Evolutionary conservation across 2,888 invertebrate genomes (phyloP), one percentile per base, ranked within the genome.

Genomic region (Scaptomyza cyrtandrae): DNA sequence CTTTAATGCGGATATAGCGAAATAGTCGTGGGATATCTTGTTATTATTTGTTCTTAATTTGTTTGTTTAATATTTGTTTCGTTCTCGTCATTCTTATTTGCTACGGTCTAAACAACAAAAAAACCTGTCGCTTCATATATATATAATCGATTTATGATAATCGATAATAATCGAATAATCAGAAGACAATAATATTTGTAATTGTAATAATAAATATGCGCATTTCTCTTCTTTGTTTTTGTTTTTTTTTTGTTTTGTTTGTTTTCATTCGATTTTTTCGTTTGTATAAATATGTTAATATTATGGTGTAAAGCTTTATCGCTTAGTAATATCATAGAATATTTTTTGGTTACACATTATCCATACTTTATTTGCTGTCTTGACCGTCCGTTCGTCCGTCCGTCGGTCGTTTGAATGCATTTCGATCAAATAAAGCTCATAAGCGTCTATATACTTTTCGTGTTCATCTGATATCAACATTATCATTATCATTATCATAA

Each of bases 371-470:
- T 85, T 78, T 75, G 78, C 55, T 74, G 62, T 61, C 71, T 59
- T 66, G 60, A 49, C 61, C 5, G 24, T 60, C 57, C 53, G 24
- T 60, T 54, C 53, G n/a, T 1, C 5, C 71, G 62, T 66, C 60
- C 19, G 19, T 60, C 57, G 53, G 13, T 57, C 14, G 39, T 41
- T 41, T 41, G 13, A 14, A 83, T 80, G 86, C 88, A 75, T 86
- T 86, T 79, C 81, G 71, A 68, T 75, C 85, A 86, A 86, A 88
- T 86, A 86, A 86, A 86, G 85, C 88, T 86, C 88, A 85, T 88
- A 85, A 85, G 85, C 85, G 88, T 85, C 88, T 85, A 85, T 85
- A 85, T 85, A 88, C 78, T 78, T 75, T 80, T 79, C 62, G 50
- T 61, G 59, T 53, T 71, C 71, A 1, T 13, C 13, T 19, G 45